These are phyloP conservation scores for Cherax destructor DNA, from an alignment of 1,140 invertebrate species.

Conservation along the genomic window DNA sequence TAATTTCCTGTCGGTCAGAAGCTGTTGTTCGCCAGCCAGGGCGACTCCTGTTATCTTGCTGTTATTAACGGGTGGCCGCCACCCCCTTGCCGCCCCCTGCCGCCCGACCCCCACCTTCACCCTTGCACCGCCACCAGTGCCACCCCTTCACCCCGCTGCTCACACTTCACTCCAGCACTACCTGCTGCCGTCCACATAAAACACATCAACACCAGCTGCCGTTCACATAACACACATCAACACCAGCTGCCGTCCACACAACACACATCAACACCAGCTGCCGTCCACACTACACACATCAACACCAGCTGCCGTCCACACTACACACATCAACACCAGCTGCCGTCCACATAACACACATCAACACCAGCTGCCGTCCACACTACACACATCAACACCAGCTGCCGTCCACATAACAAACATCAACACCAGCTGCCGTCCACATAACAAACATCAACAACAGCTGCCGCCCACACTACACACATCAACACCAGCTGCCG, in stretches of 20 bases:
- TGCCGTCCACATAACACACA: too few species aligned
- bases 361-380: too few species aligned
- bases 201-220: not conserved
- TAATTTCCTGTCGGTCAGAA: constrained; percentile 61
- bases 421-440: too few species aligned
- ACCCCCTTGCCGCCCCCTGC: not conserved
- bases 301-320: too few species aligned
- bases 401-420: too few species aligned
- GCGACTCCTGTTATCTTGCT: constrained; percentile 35
- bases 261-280: not conserved
- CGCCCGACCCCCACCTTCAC: not conserved
- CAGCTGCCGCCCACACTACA: too few species aligned
- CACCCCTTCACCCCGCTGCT: not conserved
- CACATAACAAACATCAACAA: too few species aligned
- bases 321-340: too few species aligned
- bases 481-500: too few species aligned
- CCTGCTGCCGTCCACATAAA: not conserved
- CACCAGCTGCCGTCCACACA: not conserved
- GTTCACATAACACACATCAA: not conserved
- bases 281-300: too few species aligned
- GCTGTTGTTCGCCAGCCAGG: constrained; percentile 51
- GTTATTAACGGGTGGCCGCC: constrained; percentile 47
- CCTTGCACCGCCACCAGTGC: not conserved
- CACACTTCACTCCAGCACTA: not conserved
- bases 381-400: too few species aligned